Percentiles rank a stretch among this genome's conserved stretches.
Conservation (phyloP, 1,140 invertebrate genomes). For the Leptoteleia sp. region DNA sequence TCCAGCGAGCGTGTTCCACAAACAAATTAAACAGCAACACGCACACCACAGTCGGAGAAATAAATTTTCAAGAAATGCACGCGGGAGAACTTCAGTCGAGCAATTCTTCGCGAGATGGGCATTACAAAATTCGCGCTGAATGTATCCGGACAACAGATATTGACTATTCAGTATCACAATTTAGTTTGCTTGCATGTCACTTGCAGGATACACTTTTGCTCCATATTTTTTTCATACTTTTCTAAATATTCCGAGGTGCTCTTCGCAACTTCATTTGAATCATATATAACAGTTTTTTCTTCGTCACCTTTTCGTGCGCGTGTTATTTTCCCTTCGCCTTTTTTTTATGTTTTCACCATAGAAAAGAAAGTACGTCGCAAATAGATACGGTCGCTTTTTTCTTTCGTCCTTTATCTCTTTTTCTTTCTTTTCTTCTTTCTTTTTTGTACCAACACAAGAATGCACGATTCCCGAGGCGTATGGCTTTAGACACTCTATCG, state of each 20-base stretch:
- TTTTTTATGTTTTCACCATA: slow-evolving; percentile 22
- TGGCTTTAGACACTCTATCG: slow-evolving; percentile 57
- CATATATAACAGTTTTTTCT: slow-evolving; percentile 31
- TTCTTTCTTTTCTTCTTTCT: too few relatives aligned
- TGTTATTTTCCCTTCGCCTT: slow-evolving; percentile 20
- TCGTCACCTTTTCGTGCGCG: slow-evolving; percentile 17
- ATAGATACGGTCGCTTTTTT: slow-evolving; percentile 53
- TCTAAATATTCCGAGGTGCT: slow-evolving; percentile 58
- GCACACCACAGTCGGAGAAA: slow-evolving; percentile 14
- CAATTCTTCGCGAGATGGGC: slow-evolving; percentile 29
- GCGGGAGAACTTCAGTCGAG: slow-evolving; percentile 22
- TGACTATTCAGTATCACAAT: slow-evolving; percentile 62
- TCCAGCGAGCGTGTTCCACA: background rate
- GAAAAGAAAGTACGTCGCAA: slow-evolving; percentile 49
- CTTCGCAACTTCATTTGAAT: slow-evolving; percentile 50
- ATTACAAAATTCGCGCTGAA: slow-evolving; percentile 49
- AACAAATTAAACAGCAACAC: slow-evolving; percentile 37
- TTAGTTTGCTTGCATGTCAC: slow-evolving; percentile 46
- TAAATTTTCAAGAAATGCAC: slow-evolving; percentile 37
- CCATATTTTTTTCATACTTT: slow-evolving; percentile 52
- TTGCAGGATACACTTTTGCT: slow-evolving; percentile 47
- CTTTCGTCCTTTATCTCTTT: too few relatives aligned
- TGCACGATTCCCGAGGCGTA: slow-evolving; percentile 44
- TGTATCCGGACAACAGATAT: slow-evolving; percentile 56
- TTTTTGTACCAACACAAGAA: slow-evolving; percentile 42